These are phyloP conservation scores for Labeo catla DNA, from an alignment of 2,113 vertebrate genomes.

Conservation along the genomic window DNA sequence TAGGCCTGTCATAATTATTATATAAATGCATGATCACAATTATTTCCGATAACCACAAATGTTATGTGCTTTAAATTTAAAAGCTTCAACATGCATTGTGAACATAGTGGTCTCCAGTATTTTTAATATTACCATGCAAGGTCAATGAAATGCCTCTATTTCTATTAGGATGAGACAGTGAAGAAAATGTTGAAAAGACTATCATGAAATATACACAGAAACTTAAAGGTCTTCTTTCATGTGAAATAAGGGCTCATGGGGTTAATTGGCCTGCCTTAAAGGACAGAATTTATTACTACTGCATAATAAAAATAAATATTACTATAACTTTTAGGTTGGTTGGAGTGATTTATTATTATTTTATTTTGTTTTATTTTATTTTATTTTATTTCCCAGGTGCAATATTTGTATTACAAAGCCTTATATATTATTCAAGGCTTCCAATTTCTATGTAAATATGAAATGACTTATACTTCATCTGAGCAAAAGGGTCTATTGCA, in stretches of 20 bases:
- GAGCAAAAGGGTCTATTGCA: not conserved
- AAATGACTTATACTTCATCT: not conserved
- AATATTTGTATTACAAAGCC: not conserved
- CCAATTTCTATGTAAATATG: not conserved
- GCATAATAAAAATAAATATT: not conserved
- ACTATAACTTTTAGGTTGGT: not conserved
- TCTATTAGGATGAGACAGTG: not conserved
- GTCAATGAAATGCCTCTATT: not conserved
- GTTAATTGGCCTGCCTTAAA: not conserved
- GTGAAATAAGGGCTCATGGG: not conserved
- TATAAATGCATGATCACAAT: not conserved
- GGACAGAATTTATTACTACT: not conserved
- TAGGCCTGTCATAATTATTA: conserved; percentile 1
- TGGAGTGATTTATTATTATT: not conserved
- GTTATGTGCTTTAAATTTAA: not conserved
- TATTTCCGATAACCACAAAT: not conserved
- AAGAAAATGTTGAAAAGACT: not conserved
- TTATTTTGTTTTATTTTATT: not conserved
- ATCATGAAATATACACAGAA: not conserved
- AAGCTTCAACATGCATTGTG: not conserved
- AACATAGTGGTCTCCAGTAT: not conserved
- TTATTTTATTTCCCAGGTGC: not conserved
- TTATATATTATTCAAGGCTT: not conserved
- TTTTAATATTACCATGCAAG: not conserved
- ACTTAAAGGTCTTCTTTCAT: conserved; percentile 2